Conservation (phyloP, 1,140 invertebrate species). For the Coenobita brevimanus region DNA sequence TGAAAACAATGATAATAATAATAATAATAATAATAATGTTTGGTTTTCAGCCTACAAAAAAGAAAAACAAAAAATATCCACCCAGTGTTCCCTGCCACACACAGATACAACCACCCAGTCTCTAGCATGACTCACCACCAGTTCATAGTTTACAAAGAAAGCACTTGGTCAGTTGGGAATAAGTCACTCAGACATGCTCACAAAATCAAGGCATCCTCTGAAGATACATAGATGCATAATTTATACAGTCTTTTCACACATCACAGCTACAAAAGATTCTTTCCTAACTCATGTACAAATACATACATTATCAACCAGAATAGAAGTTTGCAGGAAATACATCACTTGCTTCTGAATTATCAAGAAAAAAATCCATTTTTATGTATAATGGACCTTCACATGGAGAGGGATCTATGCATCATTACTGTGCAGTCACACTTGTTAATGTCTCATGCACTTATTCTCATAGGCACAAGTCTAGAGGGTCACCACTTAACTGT, state of each 20-base stretch:
- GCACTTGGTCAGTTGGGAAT: slow-evolving; percentile 49
- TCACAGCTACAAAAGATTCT: too few species aligned
- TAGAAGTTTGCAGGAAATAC: neutral
- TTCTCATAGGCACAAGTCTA: neutral
- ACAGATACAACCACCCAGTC: slow-evolving; percentile 35
- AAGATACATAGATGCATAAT: slow-evolving; percentile 14
- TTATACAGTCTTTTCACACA: neutral
- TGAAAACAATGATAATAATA: too few species aligned
- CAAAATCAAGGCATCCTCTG: slow-evolving; percentile 12
- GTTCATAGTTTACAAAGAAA: slow-evolving; percentile 40
- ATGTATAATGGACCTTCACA: too few species aligned
- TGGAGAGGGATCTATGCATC: too few species aligned
- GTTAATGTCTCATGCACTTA: neutral
- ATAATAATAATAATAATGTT: too few species aligned
- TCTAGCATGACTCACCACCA: slow-evolving; percentile 32
- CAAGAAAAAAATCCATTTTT: too few species aligned
- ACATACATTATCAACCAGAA: neutral
- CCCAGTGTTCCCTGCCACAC: slow-evolving; percentile 14
- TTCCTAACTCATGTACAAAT: neutral
- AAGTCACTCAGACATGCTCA: slow-evolving; percentile 24
- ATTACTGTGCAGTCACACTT: neutral
- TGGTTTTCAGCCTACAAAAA: too few species aligned
- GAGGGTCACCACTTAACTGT: slow-evolving; percentile 11
- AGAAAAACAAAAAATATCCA: neutral
- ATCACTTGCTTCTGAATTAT: too few species aligned